Conservation (phyloP, 1,140 invertebrate genomes). For the Temnothorax curvispinosus region DNA sequence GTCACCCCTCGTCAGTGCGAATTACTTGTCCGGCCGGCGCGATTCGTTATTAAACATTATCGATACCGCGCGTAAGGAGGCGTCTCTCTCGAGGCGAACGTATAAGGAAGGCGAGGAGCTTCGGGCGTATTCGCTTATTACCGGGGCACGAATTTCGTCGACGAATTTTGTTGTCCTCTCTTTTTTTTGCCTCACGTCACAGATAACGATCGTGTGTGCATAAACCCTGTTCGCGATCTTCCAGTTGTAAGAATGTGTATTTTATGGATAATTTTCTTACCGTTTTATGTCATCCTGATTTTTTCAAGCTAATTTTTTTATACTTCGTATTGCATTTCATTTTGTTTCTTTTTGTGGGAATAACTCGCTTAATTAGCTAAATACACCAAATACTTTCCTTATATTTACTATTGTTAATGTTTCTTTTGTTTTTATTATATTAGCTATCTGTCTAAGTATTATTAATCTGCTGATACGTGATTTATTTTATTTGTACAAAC, state of each 20-base stretch:
- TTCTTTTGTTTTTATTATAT: conserved; percentile 8
- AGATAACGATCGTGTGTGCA: not conserved
- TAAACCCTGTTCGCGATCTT: conserved; percentile 15
- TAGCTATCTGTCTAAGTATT: not conserved
- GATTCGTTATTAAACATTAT: conserved; percentile 67
- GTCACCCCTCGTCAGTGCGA: conserved; percentile 60
- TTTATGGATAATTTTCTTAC: not conserved
- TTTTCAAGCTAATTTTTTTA: not conserved
- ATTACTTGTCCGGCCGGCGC: conserved; percentile 44
- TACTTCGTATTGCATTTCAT: not conserved
- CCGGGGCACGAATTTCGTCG: conserved; percentile 1
- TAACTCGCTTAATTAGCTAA: not conserved
- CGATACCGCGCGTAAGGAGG: conserved; percentile 16
- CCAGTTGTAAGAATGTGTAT: not conserved
- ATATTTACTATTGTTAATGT: not conserved
- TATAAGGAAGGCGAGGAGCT: conserved; percentile 11
- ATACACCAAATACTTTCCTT: not conserved
- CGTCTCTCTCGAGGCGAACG: not conserved
- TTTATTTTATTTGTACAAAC: conserved; percentile 9
- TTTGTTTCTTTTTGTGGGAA: not conserved
- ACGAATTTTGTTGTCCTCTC: not conserved
- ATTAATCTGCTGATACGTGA: not conserved
- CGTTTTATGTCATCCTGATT: not conserved
- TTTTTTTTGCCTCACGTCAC: not conserved
- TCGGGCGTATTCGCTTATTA: conserved; percentile 35